Base-by-base conservation (phyloP, 2,797 vertebrate species). In the Dipus sagitta region DNA sequence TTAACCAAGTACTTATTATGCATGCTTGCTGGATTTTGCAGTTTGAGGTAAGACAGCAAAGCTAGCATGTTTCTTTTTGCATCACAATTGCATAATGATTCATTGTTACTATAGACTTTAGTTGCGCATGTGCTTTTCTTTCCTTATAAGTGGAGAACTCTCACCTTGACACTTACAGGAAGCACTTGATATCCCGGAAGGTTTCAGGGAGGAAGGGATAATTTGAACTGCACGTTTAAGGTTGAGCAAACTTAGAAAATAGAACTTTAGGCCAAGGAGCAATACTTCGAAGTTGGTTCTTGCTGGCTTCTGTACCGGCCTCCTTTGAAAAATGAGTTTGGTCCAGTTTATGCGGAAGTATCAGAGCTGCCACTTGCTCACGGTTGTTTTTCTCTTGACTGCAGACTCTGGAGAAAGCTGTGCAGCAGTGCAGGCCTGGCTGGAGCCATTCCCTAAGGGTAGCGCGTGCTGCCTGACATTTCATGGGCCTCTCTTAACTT, bases 201-300 rank as follows among this genome's bases (percentile, higher is more conserved):
- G 20, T 62, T 75, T 58, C 81, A 72, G 30, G 67, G 62, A 72
- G 12, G 12, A 89, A 75, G 74, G 13, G 17, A 47, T 60, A 54
- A 32, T 88, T 88, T 87, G n/a, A 85, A 6, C 67, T 23, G 54
- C n/a, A 26, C 67, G 60, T 86, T 92, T 32, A 60, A 88, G 34
- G 11, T 78, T 38, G 71, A 68, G 32, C n/a, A 90, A 92, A 30
- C 26, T 85, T 26, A 86, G 60, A 88, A 74, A 76, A 23, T 21
- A 86, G 81, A 32, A 32, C 68, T 86, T 88, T 81, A 88, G 24
- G 38, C 12, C n/a, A 21, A 85, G 30, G 52, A 83, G 26, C 32
- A 74, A 83, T 34, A 0, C 23, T 34, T 91, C 52, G 26, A n/a
- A 42, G 38, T 34, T 68, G 15, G 23, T 88, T 7, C 65, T 74